Evolutionary conservation across 2,797 vertebrate species (phyloP), one percentile per base, ranked within the genome.

Genomic region (Phoebastria nigripes): DNA sequence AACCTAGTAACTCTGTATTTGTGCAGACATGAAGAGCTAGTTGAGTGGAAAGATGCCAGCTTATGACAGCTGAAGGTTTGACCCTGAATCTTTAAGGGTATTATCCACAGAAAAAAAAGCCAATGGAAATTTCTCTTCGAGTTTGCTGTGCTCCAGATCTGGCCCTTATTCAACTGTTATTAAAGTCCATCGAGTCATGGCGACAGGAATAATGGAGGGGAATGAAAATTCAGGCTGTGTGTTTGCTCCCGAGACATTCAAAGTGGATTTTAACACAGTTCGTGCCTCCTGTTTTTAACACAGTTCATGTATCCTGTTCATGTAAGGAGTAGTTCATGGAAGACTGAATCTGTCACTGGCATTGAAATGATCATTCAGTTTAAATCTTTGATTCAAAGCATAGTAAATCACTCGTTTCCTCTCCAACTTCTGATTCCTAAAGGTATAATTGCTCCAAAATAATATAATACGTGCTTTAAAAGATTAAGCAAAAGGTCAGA

Each of bases 1-100:
- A 93, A 35, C 69, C 18, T 54, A 8, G 42, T 73, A 72, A 35
- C 44, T 67, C 56, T 88, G 63, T 42, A 39, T 84, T 54, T 92
- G 42, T 84, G 52, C 39, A 78, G 74, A 74, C 83, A 69, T 0
- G 9, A 87, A 82, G 81, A 61, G 61, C 21, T 62, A 5, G 74
- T 44, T 78, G 81, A 94, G 59, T 78, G 62, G 90, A 93, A 90
- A 33, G 61, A 66, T 67, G 71, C 73, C 90, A 91, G 82, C 54
- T 62, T 82, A 54, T 70, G 56, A 54, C 88, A 94, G 90, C 89
- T 92, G 90, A 91, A 82, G 42, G 28, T 72, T 78, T 96, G 90
- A 93, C 66, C 69, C 77, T 76, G 73, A 62, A 41, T 84, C 59
- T 94, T 83, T 91, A 84, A 91, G 58, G 55, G 47, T 87, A 72